Conservation (phyloP, 2,797 vertebrate species). For the Hafferia zeledoni region DNA sequence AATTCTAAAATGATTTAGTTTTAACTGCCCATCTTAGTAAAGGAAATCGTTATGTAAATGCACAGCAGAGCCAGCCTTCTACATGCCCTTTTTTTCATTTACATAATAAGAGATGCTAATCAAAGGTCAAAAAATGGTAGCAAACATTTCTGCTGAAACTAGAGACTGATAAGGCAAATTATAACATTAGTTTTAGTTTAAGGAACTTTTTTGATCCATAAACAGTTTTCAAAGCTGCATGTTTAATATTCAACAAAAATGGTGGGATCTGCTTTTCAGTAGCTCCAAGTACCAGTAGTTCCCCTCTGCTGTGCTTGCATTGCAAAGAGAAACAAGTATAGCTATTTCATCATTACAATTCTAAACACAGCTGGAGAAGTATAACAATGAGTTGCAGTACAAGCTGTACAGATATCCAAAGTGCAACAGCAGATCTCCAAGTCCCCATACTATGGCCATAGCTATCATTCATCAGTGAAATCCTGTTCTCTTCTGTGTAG, state of each 20-base stretch:
- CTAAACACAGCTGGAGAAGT: background rate
- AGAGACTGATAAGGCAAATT: constrained; percentile 17
- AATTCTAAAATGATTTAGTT: constrained; percentile 55
- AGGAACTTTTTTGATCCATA: constrained; percentile 39
- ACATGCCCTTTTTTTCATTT: background rate
- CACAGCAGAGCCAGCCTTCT: background rate
- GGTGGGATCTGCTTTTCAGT: background rate
- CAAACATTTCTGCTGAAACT: constrained; percentile 25
- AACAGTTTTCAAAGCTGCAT: constrained; percentile 17
- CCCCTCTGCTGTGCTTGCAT: background rate
- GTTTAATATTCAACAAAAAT: background rate
- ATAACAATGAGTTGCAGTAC: background rate
- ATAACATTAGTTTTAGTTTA: background rate
- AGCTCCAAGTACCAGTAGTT: background rate
- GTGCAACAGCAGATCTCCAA: background rate
- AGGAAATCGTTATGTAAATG: constrained; percentile 65
- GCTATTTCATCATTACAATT: background rate
- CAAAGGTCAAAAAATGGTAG: constrained; percentile 5
- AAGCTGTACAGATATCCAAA: background rate
- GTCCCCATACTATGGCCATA: background rate
- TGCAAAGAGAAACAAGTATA: background rate
- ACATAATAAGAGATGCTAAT: constrained; percentile 57
- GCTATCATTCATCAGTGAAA: background rate
- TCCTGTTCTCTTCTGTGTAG: background rate
- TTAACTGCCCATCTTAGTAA: constrained; percentile 60